These are phyloP conservation scores for Conopomorpha cramerella DNA, from an alignment of 1,140 invertebrate genomes.

Conservation along the genomic window DNA sequence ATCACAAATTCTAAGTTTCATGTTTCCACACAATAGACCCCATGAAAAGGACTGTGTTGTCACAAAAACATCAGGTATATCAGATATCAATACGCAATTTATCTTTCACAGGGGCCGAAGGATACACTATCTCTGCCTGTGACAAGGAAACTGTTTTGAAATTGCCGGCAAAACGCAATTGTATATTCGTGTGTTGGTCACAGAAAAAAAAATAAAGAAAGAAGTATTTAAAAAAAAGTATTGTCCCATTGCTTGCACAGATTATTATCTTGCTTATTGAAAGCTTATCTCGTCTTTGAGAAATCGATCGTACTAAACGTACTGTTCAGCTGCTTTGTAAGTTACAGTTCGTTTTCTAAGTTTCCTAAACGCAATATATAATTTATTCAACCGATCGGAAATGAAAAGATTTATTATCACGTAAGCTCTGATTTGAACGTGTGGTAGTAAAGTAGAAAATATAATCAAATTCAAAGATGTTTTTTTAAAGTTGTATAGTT, in stretches of 20 bases:
- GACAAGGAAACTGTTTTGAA: conserved; percentile 22
- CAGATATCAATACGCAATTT: conserved; percentile 45
- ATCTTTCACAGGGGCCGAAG: conserved; percentile 31
- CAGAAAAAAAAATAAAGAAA: conserved; percentile 9
- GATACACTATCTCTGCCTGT: conserved; percentile 39
- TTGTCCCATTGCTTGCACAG: conserved; percentile 44
- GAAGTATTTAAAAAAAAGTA: conserved; percentile 25
- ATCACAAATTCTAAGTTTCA: conserved; percentile 33
- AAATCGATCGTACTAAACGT: conserved; percentile 24
- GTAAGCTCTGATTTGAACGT: no score
- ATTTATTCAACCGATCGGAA: neutral
- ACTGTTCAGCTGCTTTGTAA: conserved; percentile 22
- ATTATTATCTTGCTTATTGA: conserved; percentile 39
- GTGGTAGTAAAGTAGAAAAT: no score
- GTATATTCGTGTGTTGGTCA: conserved; percentile 17
- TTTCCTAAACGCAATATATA: neutral
- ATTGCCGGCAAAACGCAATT: conserved; percentile 46
- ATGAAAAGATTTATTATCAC: neutral
- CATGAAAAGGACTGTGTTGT: conserved; percentile 15
- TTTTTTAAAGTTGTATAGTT: neutral
- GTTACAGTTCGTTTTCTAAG: conserved; percentile 4
- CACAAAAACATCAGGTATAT: conserved; percentile 48
- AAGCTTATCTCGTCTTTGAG: conserved; percentile 36
- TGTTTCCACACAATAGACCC: conserved; percentile 11
- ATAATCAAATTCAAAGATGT: neutral